A percentile compares a stretch with the other conserved stretches of the same genome.
These are phyloP conservation scores for Leucoraja ocellata DNA, from an alignment of 2,797 vertebrate genomes.

Conservation along the genomic window DNA sequence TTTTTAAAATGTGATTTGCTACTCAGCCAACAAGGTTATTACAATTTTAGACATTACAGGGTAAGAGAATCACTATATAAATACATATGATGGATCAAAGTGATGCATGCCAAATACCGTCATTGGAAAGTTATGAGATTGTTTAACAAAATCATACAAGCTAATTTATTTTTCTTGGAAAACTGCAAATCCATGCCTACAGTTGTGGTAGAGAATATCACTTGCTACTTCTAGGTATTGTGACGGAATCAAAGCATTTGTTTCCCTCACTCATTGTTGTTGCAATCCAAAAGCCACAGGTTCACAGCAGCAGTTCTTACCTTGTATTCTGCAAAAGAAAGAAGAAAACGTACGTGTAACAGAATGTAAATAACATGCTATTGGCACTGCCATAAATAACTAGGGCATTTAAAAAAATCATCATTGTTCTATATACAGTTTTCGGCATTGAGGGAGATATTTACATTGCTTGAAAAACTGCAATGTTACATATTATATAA, in stretches of 20 bases:
- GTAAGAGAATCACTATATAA: background rate
- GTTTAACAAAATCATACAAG: background rate
- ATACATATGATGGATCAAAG: background rate
- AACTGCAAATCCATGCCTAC: background rate
- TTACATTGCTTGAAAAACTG: background rate
- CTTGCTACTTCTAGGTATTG: background rate
- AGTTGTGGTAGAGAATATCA: background rate
- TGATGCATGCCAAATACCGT: background rate
- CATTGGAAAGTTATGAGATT: too few relatives aligned
- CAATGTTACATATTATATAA: background rate
- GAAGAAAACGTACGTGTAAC: conserved; percentile 43
- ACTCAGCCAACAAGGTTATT: too few relatives aligned
- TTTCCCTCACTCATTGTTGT: background rate
- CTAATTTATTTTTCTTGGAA: conserved; percentile 33
- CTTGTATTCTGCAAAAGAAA: conserved; percentile 79
- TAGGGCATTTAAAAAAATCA: background rate
- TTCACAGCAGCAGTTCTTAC: conserved; percentile 56
- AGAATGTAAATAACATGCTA: background rate
- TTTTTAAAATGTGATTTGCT: too few relatives aligned
- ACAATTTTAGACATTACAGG: background rate
- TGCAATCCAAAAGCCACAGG: background rate
- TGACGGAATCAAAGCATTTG: background rate
- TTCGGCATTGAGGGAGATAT: background rate
- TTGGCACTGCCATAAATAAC: background rate
- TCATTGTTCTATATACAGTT: background rate